Evolutionary conservation across 2,113 vertebrate species (phyloP).

Genomic region (Scomber scombrus): DNA sequence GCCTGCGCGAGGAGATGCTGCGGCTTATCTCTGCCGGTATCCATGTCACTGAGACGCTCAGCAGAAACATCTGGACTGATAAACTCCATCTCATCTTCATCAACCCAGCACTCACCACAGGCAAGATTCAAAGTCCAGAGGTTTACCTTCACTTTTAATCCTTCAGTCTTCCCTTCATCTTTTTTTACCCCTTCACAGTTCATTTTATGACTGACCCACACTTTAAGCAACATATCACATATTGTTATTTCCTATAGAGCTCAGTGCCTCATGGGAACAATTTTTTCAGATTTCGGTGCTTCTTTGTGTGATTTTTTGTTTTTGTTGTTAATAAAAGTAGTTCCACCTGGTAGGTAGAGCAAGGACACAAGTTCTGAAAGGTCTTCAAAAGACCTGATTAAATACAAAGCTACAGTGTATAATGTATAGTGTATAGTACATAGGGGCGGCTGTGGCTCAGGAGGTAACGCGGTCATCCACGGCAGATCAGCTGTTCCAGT

Average conservation of each 20-base stretch:
- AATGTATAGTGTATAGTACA: no score
- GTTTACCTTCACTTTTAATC: conserved; percentile 26
- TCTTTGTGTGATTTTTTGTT: background rate
- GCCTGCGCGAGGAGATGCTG: conserved; percentile 57
- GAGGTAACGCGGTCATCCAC: no score
- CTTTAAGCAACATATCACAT: conserved; percentile 22
- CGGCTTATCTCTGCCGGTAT: conserved; percentile 77
- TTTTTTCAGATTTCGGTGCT: background rate
- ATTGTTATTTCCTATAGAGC: background rate
- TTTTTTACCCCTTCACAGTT: conserved; percentile 13
- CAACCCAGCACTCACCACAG: conserved; percentile 15
- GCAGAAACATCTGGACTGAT: conserved; percentile 67
- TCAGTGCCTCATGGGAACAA: background rate
- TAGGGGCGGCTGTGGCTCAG: no score
- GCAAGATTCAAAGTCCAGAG: conserved; percentile 16
- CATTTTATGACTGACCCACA: conserved; percentile 34
- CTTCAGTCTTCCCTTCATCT: background rate
- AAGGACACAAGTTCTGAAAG: background rate
- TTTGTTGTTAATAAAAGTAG: background rate
- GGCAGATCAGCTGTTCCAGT: no score
- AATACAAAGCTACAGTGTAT: no score
- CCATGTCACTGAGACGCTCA: conserved; percentile 66
- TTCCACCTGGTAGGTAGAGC: background rate
- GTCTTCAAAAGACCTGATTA: no score
- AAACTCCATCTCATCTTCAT: conserved; percentile 41